Conservation (phyloP, 2,888 invertebrate species). For the Periphyllus acericola region DNA sequence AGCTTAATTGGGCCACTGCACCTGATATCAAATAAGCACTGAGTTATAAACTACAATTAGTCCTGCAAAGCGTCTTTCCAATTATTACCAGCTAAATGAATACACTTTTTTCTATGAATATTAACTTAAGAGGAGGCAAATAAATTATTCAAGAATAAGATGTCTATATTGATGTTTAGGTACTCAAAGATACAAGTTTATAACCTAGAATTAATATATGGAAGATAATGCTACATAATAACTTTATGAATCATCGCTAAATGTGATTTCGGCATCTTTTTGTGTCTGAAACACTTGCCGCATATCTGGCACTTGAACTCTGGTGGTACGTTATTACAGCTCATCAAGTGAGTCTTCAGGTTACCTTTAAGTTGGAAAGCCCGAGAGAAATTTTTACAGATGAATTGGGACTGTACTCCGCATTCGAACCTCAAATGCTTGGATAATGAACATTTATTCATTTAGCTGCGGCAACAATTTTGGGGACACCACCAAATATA, state of each 20-base stretch:
- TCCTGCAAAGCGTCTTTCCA: too few species aligned
- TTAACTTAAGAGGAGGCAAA: too few species aligned
- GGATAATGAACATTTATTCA: slow-evolving; percentile 55
- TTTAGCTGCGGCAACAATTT: slow-evolving; percentile 63
- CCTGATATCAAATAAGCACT: too few species aligned
- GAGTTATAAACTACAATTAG: too few species aligned
- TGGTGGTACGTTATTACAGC: slow-evolving; percentile 62
- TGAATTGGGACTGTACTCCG: slow-evolving; percentile 72
- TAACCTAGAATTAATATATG: too few species aligned
- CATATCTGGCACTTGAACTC: slow-evolving; percentile 66
- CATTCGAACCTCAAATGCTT: slow-evolving; percentile 72
- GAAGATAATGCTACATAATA: slow-evolving; percentile 12
- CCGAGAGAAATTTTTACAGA: slow-evolving; percentile 71
- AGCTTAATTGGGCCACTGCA: too few species aligned
- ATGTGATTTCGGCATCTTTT: slow-evolving; percentile 64
- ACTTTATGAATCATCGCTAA: slow-evolving; percentile 60
- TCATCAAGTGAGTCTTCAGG: slow-evolving; percentile 19
- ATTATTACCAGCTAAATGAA: too few species aligned
- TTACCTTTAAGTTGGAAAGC: background rate
- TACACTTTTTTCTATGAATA: too few species aligned
- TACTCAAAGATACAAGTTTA: too few species aligned
- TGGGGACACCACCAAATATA: slow-evolving; percentile 52
- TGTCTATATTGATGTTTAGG: too few species aligned
- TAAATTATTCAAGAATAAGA: too few species aligned
- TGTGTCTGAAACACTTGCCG: slow-evolving; percentile 66